Evolutionary conservation across 2,888 invertebrate species (phyloP).

Genomic region (Seira ritae): DNA sequence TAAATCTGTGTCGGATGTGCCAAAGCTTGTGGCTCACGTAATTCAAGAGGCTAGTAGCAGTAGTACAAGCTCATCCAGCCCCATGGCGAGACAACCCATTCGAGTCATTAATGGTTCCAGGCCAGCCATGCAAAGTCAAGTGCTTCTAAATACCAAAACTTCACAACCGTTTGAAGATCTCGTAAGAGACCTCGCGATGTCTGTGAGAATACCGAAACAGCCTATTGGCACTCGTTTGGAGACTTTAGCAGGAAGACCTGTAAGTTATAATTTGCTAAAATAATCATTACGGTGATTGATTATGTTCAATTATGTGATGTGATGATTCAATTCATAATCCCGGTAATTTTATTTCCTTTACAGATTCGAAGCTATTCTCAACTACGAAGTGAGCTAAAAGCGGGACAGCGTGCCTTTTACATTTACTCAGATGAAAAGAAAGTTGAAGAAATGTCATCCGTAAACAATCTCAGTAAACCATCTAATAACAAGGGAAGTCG

Average conservation of each 20-base stretch:
- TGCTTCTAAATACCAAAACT: conserved; percentile 92
- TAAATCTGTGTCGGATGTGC: conserved; percentile 56
- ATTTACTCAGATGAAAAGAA: conserved; percentile 61
- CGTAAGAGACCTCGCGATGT: conserved; percentile 93
- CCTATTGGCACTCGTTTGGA: conserved; percentile 93
- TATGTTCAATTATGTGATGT: not conserved
- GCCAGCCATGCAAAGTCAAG: conserved; percentile 93
- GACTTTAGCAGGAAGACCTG: conserved; percentile 94
- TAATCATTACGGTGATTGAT: conserved; percentile 4
- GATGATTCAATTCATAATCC: conserved; percentile 1
- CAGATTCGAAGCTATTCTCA: conserved; percentile 96
- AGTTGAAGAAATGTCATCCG: conserved; percentile 16
- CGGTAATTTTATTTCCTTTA: not conserved
- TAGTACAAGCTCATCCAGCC: conserved; percentile 79
- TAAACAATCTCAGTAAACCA: not conserved
- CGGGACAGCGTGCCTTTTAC: conserved; percentile 70
- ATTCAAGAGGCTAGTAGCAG: conserved; percentile 51
- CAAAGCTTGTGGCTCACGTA: conserved; percentile 63
- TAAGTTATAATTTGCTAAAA: conserved; percentile 76
- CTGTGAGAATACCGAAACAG: conserved; percentile 82
- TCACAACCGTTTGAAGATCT: conserved; percentile 97
- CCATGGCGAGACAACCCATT: conserved; percentile 88
- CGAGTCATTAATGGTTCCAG: conserved; percentile 95
- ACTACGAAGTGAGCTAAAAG: conserved; percentile 84
- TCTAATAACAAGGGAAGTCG: not conserved